Conservation (phyloP, 2,113 vertebrate species). For the Gallinago undulata region DNA sequence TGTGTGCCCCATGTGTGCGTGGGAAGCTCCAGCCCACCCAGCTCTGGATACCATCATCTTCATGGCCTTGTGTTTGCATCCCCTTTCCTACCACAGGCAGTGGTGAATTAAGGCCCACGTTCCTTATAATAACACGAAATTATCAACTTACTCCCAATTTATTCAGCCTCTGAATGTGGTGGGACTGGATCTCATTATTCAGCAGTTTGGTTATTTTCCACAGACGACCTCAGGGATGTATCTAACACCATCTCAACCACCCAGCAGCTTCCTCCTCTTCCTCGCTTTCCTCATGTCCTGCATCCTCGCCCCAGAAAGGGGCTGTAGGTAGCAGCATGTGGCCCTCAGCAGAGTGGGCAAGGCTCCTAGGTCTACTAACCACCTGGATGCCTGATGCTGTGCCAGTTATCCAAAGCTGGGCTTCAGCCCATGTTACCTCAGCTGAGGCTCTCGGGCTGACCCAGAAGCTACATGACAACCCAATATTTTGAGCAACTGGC, state of each 20-base stretch:
- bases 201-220: background rate
- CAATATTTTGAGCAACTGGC: rapidly evolving
- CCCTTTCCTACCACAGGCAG: background rate
- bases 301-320: background rate
- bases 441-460: background rate
- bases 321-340: background rate
- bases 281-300: rapidly evolving
- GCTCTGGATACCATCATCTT: background rate
- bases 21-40: background rate
- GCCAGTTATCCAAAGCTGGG: background rate
- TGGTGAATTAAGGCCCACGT: background rate
- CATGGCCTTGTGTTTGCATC: background rate
- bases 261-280: rapidly evolving
- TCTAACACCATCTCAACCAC: background rate
- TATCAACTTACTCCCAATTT: background rate
- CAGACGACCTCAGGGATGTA: background rate
- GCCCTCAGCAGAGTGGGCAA: background rate
- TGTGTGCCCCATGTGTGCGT: rapidly evolving
- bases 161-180: background rate
- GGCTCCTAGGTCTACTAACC: background rate
- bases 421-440: background rate
- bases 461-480: background rate
- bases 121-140: background rate
- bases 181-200: background rate
- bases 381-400: background rate